These are phyloP conservation scores for Clarias platycephalus DNA, from an alignment of 2,797 vertebrate species.

Conservation along the genomic window DNA sequence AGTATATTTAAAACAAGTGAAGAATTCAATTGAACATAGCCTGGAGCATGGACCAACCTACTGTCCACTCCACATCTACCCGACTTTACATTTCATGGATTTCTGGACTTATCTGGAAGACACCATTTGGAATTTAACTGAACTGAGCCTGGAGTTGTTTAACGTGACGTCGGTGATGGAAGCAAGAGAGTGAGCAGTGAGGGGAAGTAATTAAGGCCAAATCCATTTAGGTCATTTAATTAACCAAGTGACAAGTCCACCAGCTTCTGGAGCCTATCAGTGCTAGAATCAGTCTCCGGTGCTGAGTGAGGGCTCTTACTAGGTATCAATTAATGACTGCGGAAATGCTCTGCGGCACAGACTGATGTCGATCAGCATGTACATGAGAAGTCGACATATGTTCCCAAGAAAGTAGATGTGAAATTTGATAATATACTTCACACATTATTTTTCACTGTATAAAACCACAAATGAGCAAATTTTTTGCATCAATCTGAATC, in stretches of 20 bases:
- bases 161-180: slow-evolving; percentile 39
- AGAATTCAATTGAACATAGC: neutral
- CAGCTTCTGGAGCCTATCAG: slow-evolving; percentile 50
- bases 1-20: neutral
- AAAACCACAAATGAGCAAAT: neutral
- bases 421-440: neutral
- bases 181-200: slow-evolving; percentile 37
- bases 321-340: slow-evolving; percentile 55
- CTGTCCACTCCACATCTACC: neutral
- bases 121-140: neutral
- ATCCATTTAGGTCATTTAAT: slow-evolving; percentile 61
- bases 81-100: neutral
- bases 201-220: slow-evolving; percentile 57
- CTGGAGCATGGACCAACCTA: neutral
- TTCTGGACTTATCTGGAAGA: neutral
- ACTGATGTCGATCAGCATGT: neutral
- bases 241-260: slow-evolving; percentile 55
- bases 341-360: slow-evolving; percentile 39
- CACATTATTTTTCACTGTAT: neutral
- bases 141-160: slow-evolving; percentile 16
- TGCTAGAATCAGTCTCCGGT: slow-evolving; percentile 52
- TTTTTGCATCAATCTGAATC: neutral
- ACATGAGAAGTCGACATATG: neutral
- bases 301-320: slow-evolving; percentile 44
- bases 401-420: neutral